Evolutionary conservation across 2,797 vertebrate genomes (phyloP).

Genomic region (Pipistrellus pipistrellus): DNA sequence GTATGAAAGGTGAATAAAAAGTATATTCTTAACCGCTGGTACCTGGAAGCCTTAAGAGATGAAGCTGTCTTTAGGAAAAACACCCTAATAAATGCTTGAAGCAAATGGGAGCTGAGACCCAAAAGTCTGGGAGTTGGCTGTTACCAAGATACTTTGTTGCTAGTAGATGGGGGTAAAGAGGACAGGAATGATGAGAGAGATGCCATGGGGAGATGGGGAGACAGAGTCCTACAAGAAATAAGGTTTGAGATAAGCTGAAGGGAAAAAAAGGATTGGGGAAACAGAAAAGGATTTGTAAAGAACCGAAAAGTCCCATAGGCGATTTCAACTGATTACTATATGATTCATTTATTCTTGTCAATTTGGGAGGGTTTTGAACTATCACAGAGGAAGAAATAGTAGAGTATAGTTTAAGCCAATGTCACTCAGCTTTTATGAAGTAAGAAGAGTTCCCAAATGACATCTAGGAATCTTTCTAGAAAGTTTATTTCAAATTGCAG

Average conservation of each 20-base stretch:
- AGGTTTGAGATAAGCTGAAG: no score
- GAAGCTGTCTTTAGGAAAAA: conserved; percentile 7
- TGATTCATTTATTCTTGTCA: not conserved
- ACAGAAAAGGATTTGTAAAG: not conserved
- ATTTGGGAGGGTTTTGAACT: not conserved
- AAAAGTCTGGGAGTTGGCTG: not conserved
- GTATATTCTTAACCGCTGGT: not conserved
- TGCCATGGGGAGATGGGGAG: not conserved
- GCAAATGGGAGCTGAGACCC: not conserved
- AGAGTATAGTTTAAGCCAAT: no score
- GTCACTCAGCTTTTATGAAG: no score
- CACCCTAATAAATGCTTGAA: not conserved
- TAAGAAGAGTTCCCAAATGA: no score
- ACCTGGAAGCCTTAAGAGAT: not conserved
- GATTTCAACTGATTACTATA: not conserved
- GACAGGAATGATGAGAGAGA: not conserved
- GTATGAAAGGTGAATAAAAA: not conserved
- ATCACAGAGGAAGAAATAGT: not conserved
- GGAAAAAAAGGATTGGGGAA: no score
- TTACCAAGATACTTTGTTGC: conserved; percentile 6
- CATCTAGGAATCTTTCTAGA: not conserved
- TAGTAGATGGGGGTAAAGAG: not conserved
- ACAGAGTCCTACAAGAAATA: no score
- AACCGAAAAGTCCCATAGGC: no score
- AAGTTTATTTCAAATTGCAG: not conserved